Evolutionary conservation across 1,140 invertebrate species (phyloP), one percentile per base, ranked within the genome.

Genomic region (Bombus pyrosoma): DNA sequence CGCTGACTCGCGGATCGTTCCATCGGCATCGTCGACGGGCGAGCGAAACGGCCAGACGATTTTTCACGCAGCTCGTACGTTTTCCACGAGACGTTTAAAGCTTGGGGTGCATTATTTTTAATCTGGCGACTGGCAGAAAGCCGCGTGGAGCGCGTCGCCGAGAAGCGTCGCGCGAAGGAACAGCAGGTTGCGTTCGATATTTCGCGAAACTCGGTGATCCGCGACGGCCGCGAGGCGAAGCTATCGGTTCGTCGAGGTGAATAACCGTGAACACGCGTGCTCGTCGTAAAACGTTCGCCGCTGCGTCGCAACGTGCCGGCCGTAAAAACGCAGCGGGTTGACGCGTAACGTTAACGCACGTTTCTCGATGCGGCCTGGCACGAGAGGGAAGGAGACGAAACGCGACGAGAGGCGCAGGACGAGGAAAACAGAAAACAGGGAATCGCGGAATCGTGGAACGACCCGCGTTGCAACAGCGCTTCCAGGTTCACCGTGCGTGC

Each of bases 261-360:
- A 82, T 43, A 82, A 82, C 80, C 80, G 80, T 64, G 80, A 28
- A 74, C 18, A 82, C 62, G 53, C 37, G 69, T 8, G 79, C 53
- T 22, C 15, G 9, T 81, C 79, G 69, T 81, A 81, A 81, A 81
- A 10, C 28, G 28, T 41, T 41, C 34, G 59, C 10, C 47, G 47
- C 47, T 53, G 47, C 47, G 47, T 53, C 5, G 47, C 47, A 22
- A 5, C 15, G 47, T 25, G 37, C 13, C 28, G 39, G n/a, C 59
- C 32, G 43, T 57, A 71, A 80, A 80, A 28, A 80, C 71, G 5
- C n/a, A 1, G 37, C 13, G 3, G 12, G 68, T 66, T 28, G 47
- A 80, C 66, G 68, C 64, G 75, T 37, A 39, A 47, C 66, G 47
- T 82, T 77, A 69, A 69, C 79, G 47, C 3, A 12, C 68, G 32